A percentile compares a stretch with the other conserved stretches of the same genome.
phyloP scores from a whole-genome alignment of 2,113 vertebrate genomes.

The Phylloscopus trochilus region DNA sequence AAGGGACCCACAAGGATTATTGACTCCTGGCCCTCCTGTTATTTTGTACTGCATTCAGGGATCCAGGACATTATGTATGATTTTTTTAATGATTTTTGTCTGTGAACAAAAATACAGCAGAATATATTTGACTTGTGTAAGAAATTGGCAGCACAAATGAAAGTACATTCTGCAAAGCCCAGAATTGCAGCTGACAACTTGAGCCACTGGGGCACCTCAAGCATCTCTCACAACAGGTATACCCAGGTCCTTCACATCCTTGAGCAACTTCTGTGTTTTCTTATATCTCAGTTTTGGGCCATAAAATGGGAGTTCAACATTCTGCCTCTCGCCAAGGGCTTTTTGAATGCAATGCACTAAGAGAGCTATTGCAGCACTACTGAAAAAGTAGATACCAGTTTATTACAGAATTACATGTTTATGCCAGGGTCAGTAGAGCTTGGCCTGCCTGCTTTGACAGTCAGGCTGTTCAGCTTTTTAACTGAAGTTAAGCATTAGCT shows the following conservation, averaged over 20 bases:
- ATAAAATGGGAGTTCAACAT: neutral
- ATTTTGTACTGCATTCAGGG: neutral
- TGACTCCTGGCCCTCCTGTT: accelerated
- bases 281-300: neutral
- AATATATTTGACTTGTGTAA: neutral
- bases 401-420: neutral
- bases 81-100: neutral
- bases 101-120: neutral
- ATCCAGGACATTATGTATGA: neutral
- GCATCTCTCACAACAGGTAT: neutral
- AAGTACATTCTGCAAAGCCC: neutral
- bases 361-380: neutral
- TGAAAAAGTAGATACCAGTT: neutral
- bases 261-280: neutral
- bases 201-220: neutral
- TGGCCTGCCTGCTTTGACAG: neutral
- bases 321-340: neutral
- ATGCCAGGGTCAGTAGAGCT: neutral
- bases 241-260: neutral
- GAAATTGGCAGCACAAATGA: neutral
- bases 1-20: too few species aligned
- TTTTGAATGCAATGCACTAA: neutral
- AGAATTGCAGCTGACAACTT: neutral
- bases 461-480: neutral
- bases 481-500: neutral